Conservation (phyloP, 1,140 invertebrate genomes). For the Nephila pilipes region DNA sequence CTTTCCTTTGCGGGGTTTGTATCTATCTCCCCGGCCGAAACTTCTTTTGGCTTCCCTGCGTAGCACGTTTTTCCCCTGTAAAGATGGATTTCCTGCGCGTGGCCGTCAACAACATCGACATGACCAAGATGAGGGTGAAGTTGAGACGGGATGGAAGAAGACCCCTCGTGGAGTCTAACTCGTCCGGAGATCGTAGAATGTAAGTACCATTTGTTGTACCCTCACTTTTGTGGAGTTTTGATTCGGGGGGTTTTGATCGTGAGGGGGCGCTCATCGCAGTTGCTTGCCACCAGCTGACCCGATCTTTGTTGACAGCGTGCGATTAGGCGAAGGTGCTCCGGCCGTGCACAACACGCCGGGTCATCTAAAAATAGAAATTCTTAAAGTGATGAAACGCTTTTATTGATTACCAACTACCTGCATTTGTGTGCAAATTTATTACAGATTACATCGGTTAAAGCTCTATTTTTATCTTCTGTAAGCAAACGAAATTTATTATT, state of each 20-base stretch:
- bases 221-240: not conserved
- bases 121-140: constrained; percentile 58
- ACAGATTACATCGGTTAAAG: too few relatives aligned
- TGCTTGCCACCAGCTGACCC: not conserved
- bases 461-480: too few relatives aligned
- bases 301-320: constrained; percentile 5
- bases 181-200: constrained; percentile 56
- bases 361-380: too few relatives aligned
- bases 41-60: not conserved
- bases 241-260: not conserved
- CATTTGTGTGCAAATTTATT: too few relatives aligned
- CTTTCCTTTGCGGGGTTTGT: too few relatives aligned
- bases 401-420: too few relatives aligned
- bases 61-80: not conserved
- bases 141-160: constrained; percentile 46
- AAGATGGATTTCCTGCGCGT: constrained; percentile 68
- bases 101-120: constrained; percentile 67
- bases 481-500: too few relatives aligned
- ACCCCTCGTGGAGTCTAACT: constrained; percentile 59
- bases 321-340: too few relatives aligned
- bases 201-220: constrained; percentile 42
- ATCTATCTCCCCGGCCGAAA: not conserved
- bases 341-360: too few relatives aligned
- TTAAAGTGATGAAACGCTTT: too few relatives aligned
- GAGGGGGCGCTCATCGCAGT: constrained; percentile 46